Evolutionary conservation across 2,113 vertebrate genomes (phyloP).

Genomic region (Anoplopoma fimbria): DNA sequence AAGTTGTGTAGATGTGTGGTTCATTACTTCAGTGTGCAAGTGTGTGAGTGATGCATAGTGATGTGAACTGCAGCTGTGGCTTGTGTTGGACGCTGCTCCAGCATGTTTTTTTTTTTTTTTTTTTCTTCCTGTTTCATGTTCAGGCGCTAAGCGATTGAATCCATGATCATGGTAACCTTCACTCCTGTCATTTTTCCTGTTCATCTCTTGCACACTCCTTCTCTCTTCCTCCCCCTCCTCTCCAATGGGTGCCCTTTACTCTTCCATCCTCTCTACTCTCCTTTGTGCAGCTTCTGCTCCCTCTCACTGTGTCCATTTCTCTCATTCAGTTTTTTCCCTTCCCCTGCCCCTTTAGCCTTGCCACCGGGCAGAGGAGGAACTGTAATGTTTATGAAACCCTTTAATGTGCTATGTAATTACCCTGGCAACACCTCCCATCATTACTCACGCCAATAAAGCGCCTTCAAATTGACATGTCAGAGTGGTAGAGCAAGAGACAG

Average conservation of each 20-base stretch:
- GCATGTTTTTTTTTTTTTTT: slow-evolving; percentile 59
- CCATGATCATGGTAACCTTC: slow-evolving; percentile 73
- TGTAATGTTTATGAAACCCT: slow-evolving; percentile 85
- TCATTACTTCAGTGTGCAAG: slow-evolving; percentile 38
- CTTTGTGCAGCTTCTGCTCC: slow-evolving; percentile 56
- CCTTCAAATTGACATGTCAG: slow-evolving; percentile 79
- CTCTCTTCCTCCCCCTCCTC: slow-evolving; percentile 36
- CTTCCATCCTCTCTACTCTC: slow-evolving; percentile 38
- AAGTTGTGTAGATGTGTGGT: slow-evolving; percentile 39
- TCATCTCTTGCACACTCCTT: slow-evolving; percentile 57
- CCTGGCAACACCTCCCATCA: slow-evolving; percentile 82
- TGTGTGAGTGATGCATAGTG: slow-evolving; percentile 55
- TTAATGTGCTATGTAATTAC: slow-evolving; percentile 88
- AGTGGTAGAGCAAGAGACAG: slow-evolving; percentile 55
- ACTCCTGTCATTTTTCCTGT: slow-evolving; percentile 70
- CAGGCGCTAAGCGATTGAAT: slow-evolving; percentile 73
- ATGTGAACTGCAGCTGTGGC: slow-evolving; percentile 84
- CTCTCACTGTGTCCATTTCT: slow-evolving; percentile 54
- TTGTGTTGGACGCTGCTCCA: slow-evolving; percentile 78
- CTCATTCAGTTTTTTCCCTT: slow-evolving; percentile 63
- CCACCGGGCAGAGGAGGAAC: slow-evolving; percentile 81
- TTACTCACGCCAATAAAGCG: slow-evolving; percentile 84
- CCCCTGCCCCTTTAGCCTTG: slow-evolving; percentile 75
- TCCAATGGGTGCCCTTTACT: slow-evolving; percentile 50
- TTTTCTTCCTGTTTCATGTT: slow-evolving; percentile 75